Conservation (phyloP, 2,888 invertebrate genomes). For the Drosophila rubida region DNA sequence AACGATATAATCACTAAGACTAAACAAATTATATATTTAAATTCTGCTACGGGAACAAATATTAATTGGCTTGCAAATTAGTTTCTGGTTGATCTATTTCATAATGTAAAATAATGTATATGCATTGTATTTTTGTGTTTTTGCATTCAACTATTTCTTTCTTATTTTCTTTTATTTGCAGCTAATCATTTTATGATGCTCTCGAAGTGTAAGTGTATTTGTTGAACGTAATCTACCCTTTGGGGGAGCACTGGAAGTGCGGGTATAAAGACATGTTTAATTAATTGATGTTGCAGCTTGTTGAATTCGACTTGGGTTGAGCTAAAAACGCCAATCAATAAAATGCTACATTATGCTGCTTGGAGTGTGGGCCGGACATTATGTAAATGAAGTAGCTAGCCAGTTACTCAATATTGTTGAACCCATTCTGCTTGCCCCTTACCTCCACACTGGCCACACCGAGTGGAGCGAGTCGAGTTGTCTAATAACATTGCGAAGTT, state of each 20-base stretch:
- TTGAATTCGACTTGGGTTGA: slow-evolving; percentile 1
- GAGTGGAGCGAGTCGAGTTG: slow-evolving; percentile 7
- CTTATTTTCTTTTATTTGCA: too few species aligned
- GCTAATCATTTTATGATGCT: not conserved
- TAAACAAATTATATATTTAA: too few species aligned
- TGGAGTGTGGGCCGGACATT: slow-evolving; percentile 15
- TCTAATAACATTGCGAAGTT: slow-evolving; percentile 34
- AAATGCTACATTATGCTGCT: slow-evolving; percentile 29
- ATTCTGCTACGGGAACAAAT: too few species aligned
- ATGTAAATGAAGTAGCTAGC: slow-evolving; percentile 39
- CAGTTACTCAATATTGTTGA: not conserved
- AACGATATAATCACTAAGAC: too few species aligned
- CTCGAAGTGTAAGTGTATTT: not conserved
- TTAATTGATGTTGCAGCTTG: slow-evolving; percentile 28
- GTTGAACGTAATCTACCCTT: slow-evolving; percentile 15
- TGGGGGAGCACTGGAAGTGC: not conserved
- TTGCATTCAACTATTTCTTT: too few species aligned
- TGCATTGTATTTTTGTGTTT: too few species aligned
- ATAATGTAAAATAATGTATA: too few species aligned
- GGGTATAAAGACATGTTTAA: slow-evolving; percentile 15
- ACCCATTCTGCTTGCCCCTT: not conserved
- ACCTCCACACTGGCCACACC: not conserved
- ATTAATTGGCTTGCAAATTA: too few species aligned
- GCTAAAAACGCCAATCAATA: slow-evolving; percentile 41
- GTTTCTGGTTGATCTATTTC: too few species aligned